Percentiles rank a stretch among this genome's conserved stretches.
Conservation (phyloP, 2,888 invertebrate species). For the Augiades crinisus region DNA sequence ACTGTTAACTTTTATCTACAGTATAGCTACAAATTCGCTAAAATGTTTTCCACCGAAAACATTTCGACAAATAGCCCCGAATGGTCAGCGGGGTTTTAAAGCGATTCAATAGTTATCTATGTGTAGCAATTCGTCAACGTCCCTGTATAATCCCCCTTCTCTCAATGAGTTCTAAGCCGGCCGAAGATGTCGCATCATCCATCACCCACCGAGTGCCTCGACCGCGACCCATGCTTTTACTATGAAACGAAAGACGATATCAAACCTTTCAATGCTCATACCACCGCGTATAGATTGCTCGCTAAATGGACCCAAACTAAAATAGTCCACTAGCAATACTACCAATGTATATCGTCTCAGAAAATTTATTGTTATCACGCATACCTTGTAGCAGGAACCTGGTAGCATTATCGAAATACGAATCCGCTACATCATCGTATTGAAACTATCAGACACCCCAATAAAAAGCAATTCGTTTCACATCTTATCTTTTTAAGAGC, state of each 20-base stretch:
- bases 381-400: background rate
- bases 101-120: constrained; percentile 71
- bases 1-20: no score
- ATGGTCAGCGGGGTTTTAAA: constrained; percentile 55
- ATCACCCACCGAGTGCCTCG: constrained; percentile 57
- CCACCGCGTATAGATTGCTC: no score
- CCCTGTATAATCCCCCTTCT: constrained; percentile 68
- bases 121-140: constrained; percentile 75
- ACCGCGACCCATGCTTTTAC: constrained; percentile 41
- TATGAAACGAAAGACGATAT: constrained; percentile 1
- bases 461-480: constrained; percentile 26
- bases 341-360: constrained; percentile 1
- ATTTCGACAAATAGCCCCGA: constrained; percentile 26
- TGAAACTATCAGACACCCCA: constrained; percentile 24
- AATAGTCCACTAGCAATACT: background rate
- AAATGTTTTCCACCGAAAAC: no score
- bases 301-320: no score
- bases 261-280: background rate
- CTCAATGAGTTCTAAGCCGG: constrained; percentile 73
- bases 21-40: no score
- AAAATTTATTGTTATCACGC: background rate
- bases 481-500: constrained; percentile 26
- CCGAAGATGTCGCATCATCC: constrained; percentile 68
- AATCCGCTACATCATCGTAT: constrained; percentile 26
- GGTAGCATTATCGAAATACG: constrained; percentile 16